phyloP scores from a whole-genome alignment of 2,797 vertebrate genomes.

The Acipenser oxyrinchus region DNA sequence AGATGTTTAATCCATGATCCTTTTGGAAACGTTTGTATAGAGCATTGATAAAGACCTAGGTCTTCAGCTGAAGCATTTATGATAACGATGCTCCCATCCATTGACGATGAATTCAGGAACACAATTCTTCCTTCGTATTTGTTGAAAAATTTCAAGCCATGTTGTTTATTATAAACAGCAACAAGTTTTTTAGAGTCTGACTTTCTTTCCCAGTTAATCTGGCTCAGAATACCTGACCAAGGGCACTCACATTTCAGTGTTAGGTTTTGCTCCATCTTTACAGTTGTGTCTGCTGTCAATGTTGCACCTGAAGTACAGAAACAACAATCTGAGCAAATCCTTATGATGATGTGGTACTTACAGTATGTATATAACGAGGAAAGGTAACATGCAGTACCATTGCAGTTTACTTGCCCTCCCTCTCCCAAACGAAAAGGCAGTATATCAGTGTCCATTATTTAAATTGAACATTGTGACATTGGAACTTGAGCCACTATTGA shows the following conservation, averaged over 20 bases:
- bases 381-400: too few species aligned
- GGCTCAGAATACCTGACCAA: conserved; percentile 47
- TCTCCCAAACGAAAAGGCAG: too few species aligned
- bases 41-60: conserved; percentile 61
- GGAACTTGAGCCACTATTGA: too few species aligned
- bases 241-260: conserved; percentile 64
- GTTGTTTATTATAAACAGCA: conserved; percentile 53
- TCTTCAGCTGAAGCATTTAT: conserved; percentile 59
- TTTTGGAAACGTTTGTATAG: conserved; percentile 54
- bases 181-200: conserved; percentile 32
- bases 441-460: too few species aligned
- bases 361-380: too few species aligned
- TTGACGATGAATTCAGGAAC: conserved; percentile 45
- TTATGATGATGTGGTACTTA: too few species aligned
- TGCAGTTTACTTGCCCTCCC: too few species aligned
- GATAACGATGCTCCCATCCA: conserved; percentile 62
- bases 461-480: too few species aligned
- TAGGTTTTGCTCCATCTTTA: conserved; percentile 63
- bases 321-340: too few species aligned
- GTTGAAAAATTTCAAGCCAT: conserved; percentile 28
- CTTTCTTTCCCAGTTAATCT: conserved; percentile 68
- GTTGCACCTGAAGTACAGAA: conserved; percentile 30
- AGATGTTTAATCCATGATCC: conserved; percentile 60
- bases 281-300: conserved; percentile 32
- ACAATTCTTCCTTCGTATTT: conserved; percentile 51